phyloP scores from a whole-genome alignment of 1,140 invertebrate species.

The Cydia fagiglandana region DNA sequence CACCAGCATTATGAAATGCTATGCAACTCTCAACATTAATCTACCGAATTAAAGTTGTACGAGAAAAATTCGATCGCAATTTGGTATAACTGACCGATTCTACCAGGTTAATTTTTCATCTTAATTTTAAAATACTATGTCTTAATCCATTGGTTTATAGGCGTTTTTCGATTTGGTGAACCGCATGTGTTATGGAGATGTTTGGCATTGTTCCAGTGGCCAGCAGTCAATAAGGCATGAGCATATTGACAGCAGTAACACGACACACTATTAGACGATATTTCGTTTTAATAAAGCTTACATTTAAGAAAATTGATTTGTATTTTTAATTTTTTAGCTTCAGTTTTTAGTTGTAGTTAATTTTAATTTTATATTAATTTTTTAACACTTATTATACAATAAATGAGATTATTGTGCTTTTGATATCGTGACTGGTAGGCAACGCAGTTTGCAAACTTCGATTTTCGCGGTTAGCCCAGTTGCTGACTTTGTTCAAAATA shows the following conservation, averaged over 20 bases:
- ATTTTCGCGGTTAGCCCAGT: no score
- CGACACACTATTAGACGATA: no score
- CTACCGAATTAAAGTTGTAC: neutral
- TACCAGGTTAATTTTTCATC: neutral
- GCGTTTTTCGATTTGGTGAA: neutral
- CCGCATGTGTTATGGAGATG: neutral
- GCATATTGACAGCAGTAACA: slow-evolving; percentile 17
- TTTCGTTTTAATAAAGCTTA: no score
- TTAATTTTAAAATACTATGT: neutral
- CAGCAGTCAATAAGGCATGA: slow-evolving; percentile 6
- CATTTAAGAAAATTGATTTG: neutral
- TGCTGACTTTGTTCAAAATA: no score
- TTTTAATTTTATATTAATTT: no score
- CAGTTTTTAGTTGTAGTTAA: no score
- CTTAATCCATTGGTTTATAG: neutral
- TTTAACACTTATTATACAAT: no score
- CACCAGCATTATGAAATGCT: neutral
- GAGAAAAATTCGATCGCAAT: neutral
- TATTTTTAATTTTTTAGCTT: no score
- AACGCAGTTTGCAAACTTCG: no score
- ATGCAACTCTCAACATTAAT: neutral
- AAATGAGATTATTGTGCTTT: neutral
- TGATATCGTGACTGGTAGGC: neutral
- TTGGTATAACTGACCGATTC: neutral
- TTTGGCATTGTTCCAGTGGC: slow-evolving; percentile 26